Conservation (phyloP, 2,113 vertebrate genomes). For the Balaeniceps rex region DNA sequence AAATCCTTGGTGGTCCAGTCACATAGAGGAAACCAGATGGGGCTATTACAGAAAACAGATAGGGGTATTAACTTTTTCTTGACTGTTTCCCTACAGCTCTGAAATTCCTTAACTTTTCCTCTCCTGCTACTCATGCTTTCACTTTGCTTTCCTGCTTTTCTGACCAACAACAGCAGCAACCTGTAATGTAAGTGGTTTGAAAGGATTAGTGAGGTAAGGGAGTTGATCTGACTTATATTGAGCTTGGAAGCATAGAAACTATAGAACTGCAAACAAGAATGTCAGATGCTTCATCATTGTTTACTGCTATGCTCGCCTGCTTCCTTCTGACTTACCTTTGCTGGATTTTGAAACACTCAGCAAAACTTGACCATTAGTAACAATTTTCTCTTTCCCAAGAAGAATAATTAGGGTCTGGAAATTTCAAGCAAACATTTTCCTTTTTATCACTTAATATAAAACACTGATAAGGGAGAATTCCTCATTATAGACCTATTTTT, state of each 20-base stretch:
- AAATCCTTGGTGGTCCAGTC: not conserved
- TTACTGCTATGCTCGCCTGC: not conserved
- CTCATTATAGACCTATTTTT: not conserved
- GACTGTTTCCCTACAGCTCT: not conserved
- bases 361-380: not conserved
- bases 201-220: not conserved
- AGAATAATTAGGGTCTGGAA: not conserved
- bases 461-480: not conserved
- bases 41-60: not conserved
- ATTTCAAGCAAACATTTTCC: not conserved
- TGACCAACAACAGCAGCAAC: not conserved
- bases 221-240: not conserved
- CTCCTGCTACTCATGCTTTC: not conserved
- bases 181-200: not conserved
- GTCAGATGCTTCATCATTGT: not conserved
- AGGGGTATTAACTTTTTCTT: not conserved
- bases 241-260: not conserved
- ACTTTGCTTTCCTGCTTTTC: not conserved
- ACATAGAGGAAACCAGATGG: not conserved
- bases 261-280: not conserved
- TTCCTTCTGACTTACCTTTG: not conserved
- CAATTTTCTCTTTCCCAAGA: not conserved
- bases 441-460: not conserved
- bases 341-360: not conserved
- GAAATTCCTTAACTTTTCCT: not conserved